phyloP scores from a whole-genome alignment of 2,797 vertebrate genomes.

The Lagocephalus sceleratus region DNA sequence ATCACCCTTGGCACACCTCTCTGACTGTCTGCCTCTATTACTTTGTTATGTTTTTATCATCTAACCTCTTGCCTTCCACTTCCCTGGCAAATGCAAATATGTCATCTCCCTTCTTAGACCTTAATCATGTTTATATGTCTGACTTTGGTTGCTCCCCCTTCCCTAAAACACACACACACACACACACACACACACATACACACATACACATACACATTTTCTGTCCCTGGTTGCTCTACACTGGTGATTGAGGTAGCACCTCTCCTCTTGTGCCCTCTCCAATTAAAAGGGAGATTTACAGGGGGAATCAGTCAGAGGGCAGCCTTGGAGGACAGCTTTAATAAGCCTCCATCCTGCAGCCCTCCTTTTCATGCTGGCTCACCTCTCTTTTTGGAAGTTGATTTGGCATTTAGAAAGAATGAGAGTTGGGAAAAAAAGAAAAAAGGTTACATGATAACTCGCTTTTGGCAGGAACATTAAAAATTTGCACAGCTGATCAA shows the following conservation, averaged over 20 bases:
- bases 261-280: conserved; percentile 66
- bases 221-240: conserved; percentile 23
- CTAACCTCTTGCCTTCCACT: conserved; percentile 44
- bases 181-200: conserved; percentile 9
- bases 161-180: conserved; percentile 43
- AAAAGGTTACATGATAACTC: conserved; percentile 56
- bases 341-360: conserved; percentile 63
- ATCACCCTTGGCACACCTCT: conserved; percentile 57
- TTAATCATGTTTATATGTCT: conserved; percentile 47
- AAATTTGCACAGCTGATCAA: conserved; percentile 45
- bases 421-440: conserved; percentile 48
- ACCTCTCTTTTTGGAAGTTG: conserved; percentile 43
- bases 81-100: conserved; percentile 63
- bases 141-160: conserved; percentile 28
- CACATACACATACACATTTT: not conserved
- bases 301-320: conserved; percentile 73
- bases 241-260: conserved; percentile 60
- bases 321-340: conserved; percentile 74
- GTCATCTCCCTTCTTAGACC: conserved; percentile 46
- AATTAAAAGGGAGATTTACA: conserved; percentile 79
- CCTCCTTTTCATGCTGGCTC: conserved; percentile 51
- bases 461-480: conserved; percentile 54
- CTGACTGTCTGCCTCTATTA: conserved; percentile 56
- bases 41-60: conserved; percentile 56
- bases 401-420: conserved; percentile 59